These are phyloP conservation scores for Acipenser oxyrinchus DNA, from an alignment of 2,797 vertebrate species.

Conservation along the genomic window DNA sequence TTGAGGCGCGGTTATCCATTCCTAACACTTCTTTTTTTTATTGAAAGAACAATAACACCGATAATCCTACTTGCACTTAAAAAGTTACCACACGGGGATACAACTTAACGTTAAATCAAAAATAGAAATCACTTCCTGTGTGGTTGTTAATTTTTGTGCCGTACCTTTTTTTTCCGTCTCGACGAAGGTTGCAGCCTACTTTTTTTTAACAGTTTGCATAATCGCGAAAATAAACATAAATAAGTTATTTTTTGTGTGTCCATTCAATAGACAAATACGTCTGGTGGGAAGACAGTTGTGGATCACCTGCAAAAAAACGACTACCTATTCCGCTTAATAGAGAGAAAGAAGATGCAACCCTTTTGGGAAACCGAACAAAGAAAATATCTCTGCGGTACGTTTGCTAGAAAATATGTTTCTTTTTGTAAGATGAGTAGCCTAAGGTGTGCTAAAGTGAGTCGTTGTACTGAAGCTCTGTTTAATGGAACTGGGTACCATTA, in stretches of 20 bases:
- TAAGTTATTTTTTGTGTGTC: conserved; percentile 65
- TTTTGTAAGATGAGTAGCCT: conserved; percentile 24
- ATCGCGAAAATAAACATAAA: conserved; percentile 84
- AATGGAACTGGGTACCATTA: too few species aligned
- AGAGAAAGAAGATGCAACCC: conserved; percentile 87
- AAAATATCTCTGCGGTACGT: conserved; percentile 34
- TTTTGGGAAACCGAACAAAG: conserved; percentile 87
- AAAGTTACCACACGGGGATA: conserved; percentile 19
- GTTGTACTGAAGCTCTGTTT: too few species aligned
- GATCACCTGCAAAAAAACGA: conserved; percentile 64
- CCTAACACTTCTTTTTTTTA: conserved; percentile 48
- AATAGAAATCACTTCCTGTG: conserved; percentile 50
- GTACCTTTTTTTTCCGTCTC: conserved; percentile 48
- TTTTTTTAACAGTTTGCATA: conserved; percentile 66
- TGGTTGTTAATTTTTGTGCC: conserved; percentile 48
- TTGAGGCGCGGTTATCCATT: conserved; percentile 69
- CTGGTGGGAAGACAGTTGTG: conserved; percentile 73
- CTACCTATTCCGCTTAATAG: conserved; percentile 40
- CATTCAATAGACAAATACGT: conserved; percentile 56
- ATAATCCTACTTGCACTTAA: conserved; percentile 31
- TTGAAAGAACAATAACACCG: conserved; percentile 46
- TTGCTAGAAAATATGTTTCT: conserved; percentile 35
- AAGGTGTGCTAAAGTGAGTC: conserved; percentile 1
- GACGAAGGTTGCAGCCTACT: conserved; percentile 61
- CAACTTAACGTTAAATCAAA: conserved; percentile 53